Evolutionary conservation across 1,140 invertebrate genomes (phyloP).

Genomic region (Mycetomoellerius zeteki): DNA sequence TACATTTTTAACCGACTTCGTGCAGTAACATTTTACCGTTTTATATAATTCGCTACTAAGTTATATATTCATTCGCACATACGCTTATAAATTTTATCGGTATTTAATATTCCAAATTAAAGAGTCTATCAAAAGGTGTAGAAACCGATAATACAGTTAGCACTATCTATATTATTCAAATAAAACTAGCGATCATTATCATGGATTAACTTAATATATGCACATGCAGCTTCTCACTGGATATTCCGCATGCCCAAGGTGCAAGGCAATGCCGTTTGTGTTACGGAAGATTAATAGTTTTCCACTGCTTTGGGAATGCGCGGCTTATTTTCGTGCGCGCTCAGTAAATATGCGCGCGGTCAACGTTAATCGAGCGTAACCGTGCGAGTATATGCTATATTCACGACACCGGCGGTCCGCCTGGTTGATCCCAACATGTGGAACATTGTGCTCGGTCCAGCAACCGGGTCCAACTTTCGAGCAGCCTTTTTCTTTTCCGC

Average conservation of each 20-base stretch:
- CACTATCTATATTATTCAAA: constrained; percentile 4
- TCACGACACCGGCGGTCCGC: constrained; percentile 6
- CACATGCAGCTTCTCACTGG: not conserved
- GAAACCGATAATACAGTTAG: constrained; percentile 35
- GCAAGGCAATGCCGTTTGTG: constrained; percentile 32
- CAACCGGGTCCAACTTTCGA: constrained; percentile 66
- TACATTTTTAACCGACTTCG: not conserved
- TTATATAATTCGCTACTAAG: not conserved
- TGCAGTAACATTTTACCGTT: not conserved
- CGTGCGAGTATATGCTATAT: constrained; percentile 7
- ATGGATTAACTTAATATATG: constrained; percentile 30
- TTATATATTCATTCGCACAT: not conserved
- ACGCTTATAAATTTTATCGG: constrained; percentile 9
- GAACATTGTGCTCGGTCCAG: constrained; percentile 44
- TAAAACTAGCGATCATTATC: not conserved
- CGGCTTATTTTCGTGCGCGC: constrained; percentile 50
- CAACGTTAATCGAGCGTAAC: constrained; percentile 51
- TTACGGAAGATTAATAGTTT: constrained; percentile 59
- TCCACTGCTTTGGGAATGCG: constrained; percentile 47
- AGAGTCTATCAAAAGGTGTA: not conserved
- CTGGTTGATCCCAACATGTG: constrained; percentile 1
- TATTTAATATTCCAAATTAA: constrained; percentile 17
- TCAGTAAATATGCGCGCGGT: constrained; percentile 41
- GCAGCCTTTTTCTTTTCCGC: constrained; percentile 50
- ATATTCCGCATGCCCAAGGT: constrained; percentile 18